phyloP scores from a whole-genome alignment of 2,797 vertebrate genomes.

The Yasuhikotakia modesta region DNA sequence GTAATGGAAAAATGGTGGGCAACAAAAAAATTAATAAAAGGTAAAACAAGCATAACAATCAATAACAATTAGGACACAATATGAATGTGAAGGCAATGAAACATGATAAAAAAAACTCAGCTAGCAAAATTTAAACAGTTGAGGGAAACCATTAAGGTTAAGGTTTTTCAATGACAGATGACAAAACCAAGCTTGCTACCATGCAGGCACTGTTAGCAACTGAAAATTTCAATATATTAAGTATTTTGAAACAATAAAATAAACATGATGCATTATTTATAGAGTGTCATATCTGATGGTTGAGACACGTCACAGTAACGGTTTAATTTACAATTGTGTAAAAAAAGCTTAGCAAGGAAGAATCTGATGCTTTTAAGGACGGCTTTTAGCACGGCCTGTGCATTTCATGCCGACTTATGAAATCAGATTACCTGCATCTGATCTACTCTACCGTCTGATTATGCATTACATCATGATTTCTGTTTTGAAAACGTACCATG shows the following conservation, averaged over 20 bases:
- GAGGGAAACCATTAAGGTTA: background rate
- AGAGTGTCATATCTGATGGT: background rate
- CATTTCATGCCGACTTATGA: constrained; percentile 67
- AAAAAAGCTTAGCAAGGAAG: constrained; percentile 65
- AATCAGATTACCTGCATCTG: constrained; percentile 52
- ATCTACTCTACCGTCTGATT: constrained; percentile 15
- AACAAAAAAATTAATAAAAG: constrained; percentile 60
- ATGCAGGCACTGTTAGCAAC: too few relatives aligned
- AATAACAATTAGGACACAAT: constrained; percentile 22
- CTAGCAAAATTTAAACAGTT: background rate
- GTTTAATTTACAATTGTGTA: constrained; percentile 44
- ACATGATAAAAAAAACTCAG: background rate
- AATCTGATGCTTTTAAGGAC: constrained; percentile 51
- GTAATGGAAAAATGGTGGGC: constrained; percentile 69
- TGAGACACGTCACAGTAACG: constrained; percentile 45
- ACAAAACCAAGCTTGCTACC: too few relatives aligned
- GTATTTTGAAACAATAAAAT: too few relatives aligned
- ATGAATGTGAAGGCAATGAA: constrained; percentile 44
- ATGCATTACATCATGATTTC: background rate
- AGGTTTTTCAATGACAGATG: background rate
- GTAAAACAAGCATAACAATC: constrained; percentile 20
- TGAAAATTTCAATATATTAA: too few relatives aligned
- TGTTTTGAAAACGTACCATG: constrained; percentile 81
- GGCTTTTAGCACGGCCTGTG: constrained; percentile 60
- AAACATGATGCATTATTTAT: too few relatives aligned